Conservation (phyloP, 2,888 invertebrate genomes). For the Brachyopa scutellaris region DNA sequence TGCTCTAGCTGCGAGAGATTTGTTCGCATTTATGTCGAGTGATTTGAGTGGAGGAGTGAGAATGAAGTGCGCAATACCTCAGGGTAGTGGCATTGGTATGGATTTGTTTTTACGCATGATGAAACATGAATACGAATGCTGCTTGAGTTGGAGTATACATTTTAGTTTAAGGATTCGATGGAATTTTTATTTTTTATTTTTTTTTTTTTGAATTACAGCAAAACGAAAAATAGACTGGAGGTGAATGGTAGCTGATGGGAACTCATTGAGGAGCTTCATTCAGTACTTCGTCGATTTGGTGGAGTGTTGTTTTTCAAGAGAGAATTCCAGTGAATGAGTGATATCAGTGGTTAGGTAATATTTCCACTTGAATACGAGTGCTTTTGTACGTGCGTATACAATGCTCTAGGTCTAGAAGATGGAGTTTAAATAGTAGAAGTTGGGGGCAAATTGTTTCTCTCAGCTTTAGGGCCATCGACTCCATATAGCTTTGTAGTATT, state of each 20-base stretch:
- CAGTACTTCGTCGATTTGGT: neutral
- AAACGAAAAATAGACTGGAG: neutral
- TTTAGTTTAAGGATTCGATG: slow-evolving; percentile 26
- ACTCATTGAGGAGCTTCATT: neutral
- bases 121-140: slow-evolving; percentile 27
- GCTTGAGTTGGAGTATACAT: neutral
- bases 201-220: neutral
- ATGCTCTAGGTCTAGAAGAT: no score
- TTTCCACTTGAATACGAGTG: neutral
- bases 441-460: no score
- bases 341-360: neutral
- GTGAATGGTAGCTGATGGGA: slow-evolving; percentile 22
- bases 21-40: slow-evolving; percentile 53
- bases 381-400: neutral
- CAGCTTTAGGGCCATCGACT: no score
- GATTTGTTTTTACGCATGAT: slow-evolving; percentile 5
- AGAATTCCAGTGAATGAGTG: slow-evolving; percentile 19
- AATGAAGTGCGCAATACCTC: slow-evolving; percentile 44
- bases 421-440: no score
- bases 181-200: no score
- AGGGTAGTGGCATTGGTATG: slow-evolving; percentile 25
- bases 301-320: neutral
- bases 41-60: slow-evolving; percentile 43
- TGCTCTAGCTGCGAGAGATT: slow-evolving; percentile 15
- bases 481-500: no score